phyloP scores from a whole-genome alignment of 2,888 invertebrate species.

The Bursaphelenchus okinawaensis region DNA sequence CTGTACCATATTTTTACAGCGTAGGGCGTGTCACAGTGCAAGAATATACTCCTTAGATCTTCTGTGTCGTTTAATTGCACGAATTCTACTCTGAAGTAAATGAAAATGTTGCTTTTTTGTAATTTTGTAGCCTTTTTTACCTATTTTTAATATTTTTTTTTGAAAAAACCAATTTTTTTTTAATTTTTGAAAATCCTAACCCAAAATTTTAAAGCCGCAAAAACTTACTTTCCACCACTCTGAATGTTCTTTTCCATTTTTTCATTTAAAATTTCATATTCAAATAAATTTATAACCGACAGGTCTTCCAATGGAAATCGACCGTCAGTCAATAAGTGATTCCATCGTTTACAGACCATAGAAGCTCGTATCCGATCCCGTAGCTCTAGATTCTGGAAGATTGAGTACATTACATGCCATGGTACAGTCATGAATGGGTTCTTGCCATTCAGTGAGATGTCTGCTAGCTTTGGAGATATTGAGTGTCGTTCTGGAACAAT shows the following conservation, averaged over 20 bases:
- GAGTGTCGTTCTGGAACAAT: slow-evolving; percentile 13
- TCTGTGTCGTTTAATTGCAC: slow-evolving; percentile 8
- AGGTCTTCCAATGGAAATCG: slow-evolving; percentile 25
- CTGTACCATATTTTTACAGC: slow-evolving; percentile 28
- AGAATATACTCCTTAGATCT: slow-evolving; percentile 8
- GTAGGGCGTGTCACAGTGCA: slow-evolving; percentile 14
- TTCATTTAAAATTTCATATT: slow-evolving; percentile 19
- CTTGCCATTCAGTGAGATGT: not conserved
- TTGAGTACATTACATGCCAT: slow-evolving; percentile 25
- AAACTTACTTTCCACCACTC: slow-evolving; percentile 16
- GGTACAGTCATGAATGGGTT: slow-evolving; percentile 17
- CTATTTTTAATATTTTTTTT: not conserved
- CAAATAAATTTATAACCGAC: slow-evolving; percentile 25
- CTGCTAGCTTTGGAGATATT: slow-evolving; percentile 4
- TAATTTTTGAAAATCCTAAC: not conserved
- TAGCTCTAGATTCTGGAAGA: slow-evolving; percentile 22
- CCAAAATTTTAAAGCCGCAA: slow-evolving; percentile 1
- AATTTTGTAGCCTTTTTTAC: not conserved
- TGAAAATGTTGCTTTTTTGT: not conserved
- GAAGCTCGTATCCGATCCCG: slow-evolving; percentile 22
- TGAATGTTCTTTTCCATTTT: slow-evolving; percentile 22
- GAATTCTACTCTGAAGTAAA: slow-evolving; percentile 17
- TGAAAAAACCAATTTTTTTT: not conserved
- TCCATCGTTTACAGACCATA: slow-evolving; percentile 26
- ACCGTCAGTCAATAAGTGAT: slow-evolving; percentile 24